These are phyloP conservation scores for Actinostola sp. DNA, from an alignment of 92 coral and sea anemone genomes.

Conservation along the genomic window DNA sequence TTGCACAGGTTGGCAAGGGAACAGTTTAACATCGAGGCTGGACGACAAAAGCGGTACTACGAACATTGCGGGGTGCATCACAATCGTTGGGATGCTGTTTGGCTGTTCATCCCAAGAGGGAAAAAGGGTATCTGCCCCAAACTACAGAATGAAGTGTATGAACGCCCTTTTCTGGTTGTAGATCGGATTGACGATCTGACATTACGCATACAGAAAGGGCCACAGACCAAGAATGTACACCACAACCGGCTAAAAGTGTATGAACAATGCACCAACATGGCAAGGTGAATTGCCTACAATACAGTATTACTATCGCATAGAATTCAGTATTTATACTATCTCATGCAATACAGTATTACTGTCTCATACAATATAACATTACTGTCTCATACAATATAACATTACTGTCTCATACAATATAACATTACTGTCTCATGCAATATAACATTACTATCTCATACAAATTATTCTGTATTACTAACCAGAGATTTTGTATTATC, in stretches of 20 bases:
- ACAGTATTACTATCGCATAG: too few species aligned
- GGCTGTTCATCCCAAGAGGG: constrained; percentile 36
- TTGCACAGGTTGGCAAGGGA: constrained; percentile 16
- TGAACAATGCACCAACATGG: constrained; percentile 20
- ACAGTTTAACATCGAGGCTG: background rate
- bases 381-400: too few species aligned
- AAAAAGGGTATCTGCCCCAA: constrained; percentile 21
- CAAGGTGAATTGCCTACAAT: too few species aligned
- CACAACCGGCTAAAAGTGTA: constrained; percentile 13
- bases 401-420: too few species aligned
- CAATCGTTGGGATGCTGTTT: constrained; percentile 26
- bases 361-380: too few species aligned
- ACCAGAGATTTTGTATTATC: too few species aligned
- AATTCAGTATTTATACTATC: too few species aligned
- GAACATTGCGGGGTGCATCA: background rate
- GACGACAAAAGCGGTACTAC: constrained; percentile 5
- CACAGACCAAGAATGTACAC: constrained; percentile 16
- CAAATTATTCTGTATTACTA: too few species aligned
- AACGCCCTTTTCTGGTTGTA: constrained; percentile 20
- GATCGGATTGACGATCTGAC: constrained; percentile 19
- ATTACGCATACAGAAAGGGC: constrained; percentile 16
- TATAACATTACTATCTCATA: too few species aligned
- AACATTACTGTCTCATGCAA: too few species aligned
- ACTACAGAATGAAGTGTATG: constrained; percentile 1
- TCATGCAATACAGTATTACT: too few species aligned